Conservation (phyloP, 2,113 vertebrate species). For the Pterocles burchelli region DNA sequence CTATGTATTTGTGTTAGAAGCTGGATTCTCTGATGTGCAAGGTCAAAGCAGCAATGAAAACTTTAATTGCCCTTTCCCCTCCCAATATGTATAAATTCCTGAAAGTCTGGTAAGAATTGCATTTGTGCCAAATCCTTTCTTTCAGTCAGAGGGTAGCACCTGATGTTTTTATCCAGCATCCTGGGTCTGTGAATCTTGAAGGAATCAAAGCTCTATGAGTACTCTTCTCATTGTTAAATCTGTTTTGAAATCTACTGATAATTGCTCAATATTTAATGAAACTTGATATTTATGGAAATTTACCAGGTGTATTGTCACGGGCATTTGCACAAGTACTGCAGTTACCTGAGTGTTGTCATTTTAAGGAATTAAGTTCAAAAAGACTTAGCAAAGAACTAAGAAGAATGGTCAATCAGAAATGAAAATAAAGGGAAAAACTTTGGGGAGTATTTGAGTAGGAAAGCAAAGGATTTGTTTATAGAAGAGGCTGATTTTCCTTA, state of each 20-base stretch:
- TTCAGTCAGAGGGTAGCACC: background rate
- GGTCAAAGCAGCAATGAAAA: background rate
- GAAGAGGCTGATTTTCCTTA: background rate
- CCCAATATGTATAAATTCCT: background rate
- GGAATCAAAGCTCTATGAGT: background rate
- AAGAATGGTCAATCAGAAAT: background rate
- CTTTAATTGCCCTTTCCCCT: background rate
- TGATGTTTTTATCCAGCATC: background rate
- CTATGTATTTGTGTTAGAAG: background rate
- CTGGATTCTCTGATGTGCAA: background rate
- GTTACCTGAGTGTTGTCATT: background rate
- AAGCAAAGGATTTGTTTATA: background rate
- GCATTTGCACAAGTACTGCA: background rate
- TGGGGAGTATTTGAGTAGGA: background rate
- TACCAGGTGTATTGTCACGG: background rate
- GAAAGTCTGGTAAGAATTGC: background rate
- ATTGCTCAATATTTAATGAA: background rate
- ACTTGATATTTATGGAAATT: background rate
- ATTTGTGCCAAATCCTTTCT: background rate
- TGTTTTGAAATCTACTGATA: background rate
- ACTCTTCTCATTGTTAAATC: background rate
- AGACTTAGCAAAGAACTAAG: background rate
- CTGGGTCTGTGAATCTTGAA: background rate
- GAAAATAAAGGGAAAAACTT: background rate
- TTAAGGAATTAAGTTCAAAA: background rate